phyloP scores from a whole-genome alignment of 2,113 vertebrate genomes.

The Anthoscopus minutus region DNA sequence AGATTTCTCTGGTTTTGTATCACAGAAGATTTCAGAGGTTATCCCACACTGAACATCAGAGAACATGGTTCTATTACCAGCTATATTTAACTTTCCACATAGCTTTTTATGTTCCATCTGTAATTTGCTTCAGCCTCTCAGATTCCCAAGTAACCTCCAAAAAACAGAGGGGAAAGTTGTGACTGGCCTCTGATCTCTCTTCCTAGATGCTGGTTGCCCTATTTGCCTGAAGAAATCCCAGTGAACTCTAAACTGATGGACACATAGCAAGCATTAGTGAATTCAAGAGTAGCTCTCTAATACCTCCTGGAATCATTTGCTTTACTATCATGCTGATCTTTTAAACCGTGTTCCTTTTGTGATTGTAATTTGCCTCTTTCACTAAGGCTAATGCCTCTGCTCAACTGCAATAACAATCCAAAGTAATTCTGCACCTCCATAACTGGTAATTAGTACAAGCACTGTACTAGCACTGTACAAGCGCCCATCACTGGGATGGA shows the following conservation, averaged over 20 bases:
- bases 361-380: neutral
- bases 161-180: neutral
- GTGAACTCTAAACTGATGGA: neutral
- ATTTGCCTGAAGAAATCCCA: neutral
- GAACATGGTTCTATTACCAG: neutral
- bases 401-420: neutral
- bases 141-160: neutral
- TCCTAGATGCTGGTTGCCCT: neutral
- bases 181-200: neutral
- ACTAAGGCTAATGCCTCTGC: neutral
- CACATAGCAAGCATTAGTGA: neutral
- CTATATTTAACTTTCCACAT: neutral
- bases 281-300: neutral
- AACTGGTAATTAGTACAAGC: neutral
- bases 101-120: neutral
- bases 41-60: neutral
- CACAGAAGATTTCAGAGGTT: neutral
- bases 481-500: rapidly evolving
- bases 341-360: neutral
- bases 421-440: neutral
- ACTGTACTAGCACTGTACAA: no score
- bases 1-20: neutral
- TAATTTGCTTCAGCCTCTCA: neutral
- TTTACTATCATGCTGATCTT: neutral
- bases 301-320: neutral